A percentile compares a stretch with the other conserved stretches of the same genome.
phyloP scores from a whole-genome alignment of 2,888 invertebrate genomes.

The Leuctra nigra region DNA sequence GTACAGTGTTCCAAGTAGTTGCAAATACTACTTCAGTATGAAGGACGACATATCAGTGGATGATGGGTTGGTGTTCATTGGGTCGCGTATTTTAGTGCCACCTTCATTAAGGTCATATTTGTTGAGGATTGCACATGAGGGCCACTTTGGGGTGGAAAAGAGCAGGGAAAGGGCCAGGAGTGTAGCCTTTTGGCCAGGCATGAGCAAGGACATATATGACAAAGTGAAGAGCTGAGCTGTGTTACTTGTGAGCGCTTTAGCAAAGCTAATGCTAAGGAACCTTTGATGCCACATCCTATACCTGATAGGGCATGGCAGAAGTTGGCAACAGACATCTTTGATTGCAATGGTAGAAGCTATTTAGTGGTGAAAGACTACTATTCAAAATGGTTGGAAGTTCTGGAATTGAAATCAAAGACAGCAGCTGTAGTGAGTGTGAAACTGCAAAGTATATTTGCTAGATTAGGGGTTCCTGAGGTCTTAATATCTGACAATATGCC shows the following conservation, averaged over 20 bases:
- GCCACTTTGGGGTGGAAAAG: constrained; percentile 16
- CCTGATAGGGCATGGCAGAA: constrained; percentile 16
- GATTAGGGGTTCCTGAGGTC: not conserved
- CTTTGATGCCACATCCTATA: constrained; percentile 26
- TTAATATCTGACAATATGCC: constrained; percentile 11
- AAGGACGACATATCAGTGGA: not conserved
- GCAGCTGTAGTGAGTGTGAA: not conserved
- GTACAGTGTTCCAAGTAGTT: not conserved
- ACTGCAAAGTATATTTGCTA: not conserved
- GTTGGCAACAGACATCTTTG: constrained; percentile 6
- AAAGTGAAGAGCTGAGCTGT: constrained; percentile 19
- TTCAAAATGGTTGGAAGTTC: constrained; percentile 4
- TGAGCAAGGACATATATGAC: constrained; percentile 32
- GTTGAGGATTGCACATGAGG: constrained; percentile 9
- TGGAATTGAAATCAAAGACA: not conserved
- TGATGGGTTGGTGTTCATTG: constrained; percentile 14
- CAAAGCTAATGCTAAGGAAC: constrained; percentile 26
- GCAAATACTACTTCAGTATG: not conserved
- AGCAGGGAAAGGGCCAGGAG: not conserved
- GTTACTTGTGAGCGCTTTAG: constrained; percentile 5
- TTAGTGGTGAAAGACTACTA: constrained; percentile 4
- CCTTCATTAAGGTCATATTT: not conserved
- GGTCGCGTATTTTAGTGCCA: constrained; percentile 9
- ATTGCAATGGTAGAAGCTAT: constrained; percentile 1
- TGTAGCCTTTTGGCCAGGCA: constrained; percentile 12